Base-by-base conservation (phyloP, 2,888 invertebrate genomes). In the Nemotelus nigrinus region DNA sequence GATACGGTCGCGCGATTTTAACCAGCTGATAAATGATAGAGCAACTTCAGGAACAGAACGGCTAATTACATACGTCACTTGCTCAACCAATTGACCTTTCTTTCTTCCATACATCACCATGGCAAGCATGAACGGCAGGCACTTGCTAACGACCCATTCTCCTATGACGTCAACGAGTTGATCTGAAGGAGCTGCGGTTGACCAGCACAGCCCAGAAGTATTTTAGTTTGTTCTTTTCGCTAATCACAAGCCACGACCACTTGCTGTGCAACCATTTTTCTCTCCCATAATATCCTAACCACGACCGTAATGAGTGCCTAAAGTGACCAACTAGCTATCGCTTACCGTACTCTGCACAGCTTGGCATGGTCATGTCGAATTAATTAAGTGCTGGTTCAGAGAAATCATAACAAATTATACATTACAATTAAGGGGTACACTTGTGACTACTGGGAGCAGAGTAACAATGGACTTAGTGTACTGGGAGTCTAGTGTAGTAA, bases 331-430 rank as follows among this genome's bases (percentile, higher is more conserved):
- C 3, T 70, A 41, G 44, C n/a, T 41, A 4, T 10, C 2, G 48
- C n/a, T 6, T 48, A 4, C 39, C 50, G 8, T 6, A 43, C 60
- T 6, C 70, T 55, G 44, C 50, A 68, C 67, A 41, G 55, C 55
- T 55, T 53, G 67, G 39, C 50, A 53, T 53, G 43, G 55, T 55
- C 70, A 25, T 55, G 55, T 41, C 55, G 70, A 70, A 70, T 70
- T 70, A 70, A 70, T 70, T 70, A 70, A 53, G 55, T n/a, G 55
- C 47, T 8, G 47, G 44, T 53, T 41, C 43, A 70, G 44, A 1
- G 55, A 70, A 70, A 70, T 70, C 70, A 53, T 55, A 53, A 55
- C 70, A 53, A 70, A 70, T 70, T 70, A 50, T 39, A 68, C 53
- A 44, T 68, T 3, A 55, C 41, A 70, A 55, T 53, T 44, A 2